Base-by-base conservation (phyloP, 53 echinoderm and acorn worm species). In the Patiria pectinifera region DNA sequence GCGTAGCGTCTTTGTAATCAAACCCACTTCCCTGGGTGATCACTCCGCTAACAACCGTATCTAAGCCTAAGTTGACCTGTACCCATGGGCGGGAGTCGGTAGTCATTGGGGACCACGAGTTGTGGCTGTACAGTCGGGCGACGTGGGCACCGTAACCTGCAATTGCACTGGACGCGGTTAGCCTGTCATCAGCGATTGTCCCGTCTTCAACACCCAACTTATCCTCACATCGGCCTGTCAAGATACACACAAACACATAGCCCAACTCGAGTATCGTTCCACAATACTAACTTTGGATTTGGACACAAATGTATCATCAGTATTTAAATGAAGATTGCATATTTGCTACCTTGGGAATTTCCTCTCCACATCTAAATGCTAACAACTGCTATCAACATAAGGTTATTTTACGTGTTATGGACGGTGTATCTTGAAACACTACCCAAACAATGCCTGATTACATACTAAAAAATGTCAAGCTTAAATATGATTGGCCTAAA, bases 181-280 rank as follows among this genome's bases (percentile, higher is more conserved):
- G 35, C 24, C 43, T 26, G 11, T 26, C 66, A 58, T 84, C 63
- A 15, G 84, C 69, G 24, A 84, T 35, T n/a, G 62, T 63, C 9
- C 84, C 44, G 35, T 84, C 62, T 53, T 84, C 84, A 43, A 66
- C 44, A 2, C 84, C 63, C 12, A 84, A 26, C 59, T 63, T 62
- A 66, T 66, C 66, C 45, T 62, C 66, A 22, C 84, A 66, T 11
- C 84, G 84, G 62, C 84, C 84, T 84, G 53, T 24, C 11, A 76
- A 25, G 23, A 76, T n/a, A 24, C 25, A 76, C 21, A 24, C 18
- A 43, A 26, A 76, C 11, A n/a, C 11, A 25, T 1, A 35, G 35
- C 35, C 35, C 35, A 35, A 35, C 35, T 35, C 35, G 35, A 1
- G 35, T 35, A 35, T 35, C 35, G 35, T 35, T 35, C 35, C 35